Base-by-base conservation (phyloP, 2,797 vertebrate species). In the Thalassophryne amazonica region DNA sequence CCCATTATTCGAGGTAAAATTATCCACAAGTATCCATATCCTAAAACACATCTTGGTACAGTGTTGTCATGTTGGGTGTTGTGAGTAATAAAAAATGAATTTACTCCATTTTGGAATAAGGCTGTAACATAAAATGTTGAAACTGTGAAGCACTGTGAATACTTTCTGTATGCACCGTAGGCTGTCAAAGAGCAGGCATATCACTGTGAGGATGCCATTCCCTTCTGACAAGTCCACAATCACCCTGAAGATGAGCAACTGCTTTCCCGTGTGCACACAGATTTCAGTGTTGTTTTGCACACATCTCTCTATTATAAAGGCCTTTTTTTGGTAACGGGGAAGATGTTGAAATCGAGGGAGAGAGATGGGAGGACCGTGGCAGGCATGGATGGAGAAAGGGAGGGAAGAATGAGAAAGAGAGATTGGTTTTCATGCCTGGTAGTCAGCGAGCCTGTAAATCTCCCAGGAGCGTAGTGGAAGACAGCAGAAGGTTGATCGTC, bases 401-500 rank as follows among this genome's bases (percentile, higher is more conserved):
- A 73, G 78, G 78, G 42, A 86, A 83, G 86, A 87, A 88, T 85
- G 88, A 89, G 84, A 89, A 86, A 83, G 84, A 91, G 86, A 92
- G 90, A 92, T 92, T 91, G 87, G 86, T 90, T 92, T 92, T 91
- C 92, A 93, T 93, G 91, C 90, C 90, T 93, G 91, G 80, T 92
- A 92, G 91, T 93, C 90, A 90, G 90, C 88, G 80, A 86, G 90
- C 91, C 87, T 91, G 9, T 93, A 94, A 93, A 92, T 94, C 94
- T 95, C 93, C 79, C 72, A 92, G 92, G 93, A 94, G 89, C 90
- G 78, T 86, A 90, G 87, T 88, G 87, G 89, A 92, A 94, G 93
- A 95, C 91, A 94, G 93, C 93, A 93, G 93, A 93, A 94, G 92
- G 93, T 92, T 94, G 93, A 94, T 93, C 92, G 92, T 95, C 93